phyloP scores from a whole-genome alignment of 2,113 vertebrate genomes.

The Oreochromis aureus region DNA sequence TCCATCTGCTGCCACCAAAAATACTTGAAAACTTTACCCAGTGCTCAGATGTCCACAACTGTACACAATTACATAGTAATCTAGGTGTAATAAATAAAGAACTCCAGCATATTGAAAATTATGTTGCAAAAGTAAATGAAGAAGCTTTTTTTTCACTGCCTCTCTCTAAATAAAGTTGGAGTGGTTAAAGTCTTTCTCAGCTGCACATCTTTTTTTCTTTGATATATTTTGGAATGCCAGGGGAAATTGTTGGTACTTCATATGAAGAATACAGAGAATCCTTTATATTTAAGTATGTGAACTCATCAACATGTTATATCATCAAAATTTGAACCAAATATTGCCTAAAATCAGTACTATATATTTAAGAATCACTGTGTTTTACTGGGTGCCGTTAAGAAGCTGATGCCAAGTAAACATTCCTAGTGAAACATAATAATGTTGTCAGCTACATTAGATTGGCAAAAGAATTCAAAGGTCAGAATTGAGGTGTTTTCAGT shows the following conservation, averaged over 20 bases:
- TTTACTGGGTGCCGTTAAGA: neutral
- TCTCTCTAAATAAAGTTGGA: neutral
- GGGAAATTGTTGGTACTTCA: conserved; percentile 37
- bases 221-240: neutral
- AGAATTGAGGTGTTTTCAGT: neutral
- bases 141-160: neutral
- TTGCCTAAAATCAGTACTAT: neutral
- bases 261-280: neutral
- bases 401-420: neutral
- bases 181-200: neutral
- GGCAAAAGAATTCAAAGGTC: neutral
- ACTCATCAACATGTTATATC: neutral
- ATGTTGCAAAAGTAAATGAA: neutral
- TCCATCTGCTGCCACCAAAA: neutral
- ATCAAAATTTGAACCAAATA: neutral
- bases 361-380: neutral
- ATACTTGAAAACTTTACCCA: neutral
- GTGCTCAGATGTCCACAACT: neutral
- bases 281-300: neutral
- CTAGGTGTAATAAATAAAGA: neutral
- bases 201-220: neutral
- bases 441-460: neutral
- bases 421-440: neutral
- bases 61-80: neutral
- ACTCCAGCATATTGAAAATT: neutral